Evolutionary conservation across 2,797 vertebrate species (phyloP).

Genomic region (Lates japonicus): DNA sequence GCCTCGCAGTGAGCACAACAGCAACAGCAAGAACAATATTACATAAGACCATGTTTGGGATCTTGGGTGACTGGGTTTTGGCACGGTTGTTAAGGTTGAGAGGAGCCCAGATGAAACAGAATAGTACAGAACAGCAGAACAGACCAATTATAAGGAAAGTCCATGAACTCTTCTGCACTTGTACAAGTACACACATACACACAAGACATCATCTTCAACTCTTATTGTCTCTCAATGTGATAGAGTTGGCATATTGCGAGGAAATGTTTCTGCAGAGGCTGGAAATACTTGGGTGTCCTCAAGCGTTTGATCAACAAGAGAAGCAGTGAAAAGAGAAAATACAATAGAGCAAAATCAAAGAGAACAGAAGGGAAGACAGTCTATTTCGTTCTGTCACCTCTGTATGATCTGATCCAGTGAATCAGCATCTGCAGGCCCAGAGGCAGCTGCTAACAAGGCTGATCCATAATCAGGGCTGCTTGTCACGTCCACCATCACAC

Average conservation of each 20-base stretch:
- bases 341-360: conserved; percentile 32
- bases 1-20: conserved; percentile 56
- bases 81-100: conserved; percentile 31
- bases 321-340: conserved; percentile 17
- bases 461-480: conserved; percentile 52
- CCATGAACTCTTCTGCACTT: background rate
- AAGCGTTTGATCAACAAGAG: conserved; percentile 46
- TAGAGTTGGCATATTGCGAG: conserved; percentile 7
- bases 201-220: conserved; percentile 5
- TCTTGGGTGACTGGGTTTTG: conserved; percentile 51
- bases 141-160: conserved; percentile 1
- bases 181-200: background rate
- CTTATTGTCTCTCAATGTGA: conserved; percentile 6
- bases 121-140: conserved; percentile 9
- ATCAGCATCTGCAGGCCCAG: conserved; percentile 60
- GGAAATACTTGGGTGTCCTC: conserved; percentile 35
- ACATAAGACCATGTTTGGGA: conserved; percentile 46
- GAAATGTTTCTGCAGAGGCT: conserved; percentile 26
- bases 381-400: conserved; percentile 53
- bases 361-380: conserved; percentile 22
- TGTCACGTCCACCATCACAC: conserved; percentile 49
- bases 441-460: conserved; percentile 60
- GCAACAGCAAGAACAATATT: conserved; percentile 37
- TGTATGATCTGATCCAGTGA: conserved; percentile 50
- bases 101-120: conserved; percentile 32